Evolutionary conservation across 1,140 invertebrate species (phyloP), one percentile per base, ranked within the genome.

Genomic region (Pseudomyrmex sp.): DNA sequence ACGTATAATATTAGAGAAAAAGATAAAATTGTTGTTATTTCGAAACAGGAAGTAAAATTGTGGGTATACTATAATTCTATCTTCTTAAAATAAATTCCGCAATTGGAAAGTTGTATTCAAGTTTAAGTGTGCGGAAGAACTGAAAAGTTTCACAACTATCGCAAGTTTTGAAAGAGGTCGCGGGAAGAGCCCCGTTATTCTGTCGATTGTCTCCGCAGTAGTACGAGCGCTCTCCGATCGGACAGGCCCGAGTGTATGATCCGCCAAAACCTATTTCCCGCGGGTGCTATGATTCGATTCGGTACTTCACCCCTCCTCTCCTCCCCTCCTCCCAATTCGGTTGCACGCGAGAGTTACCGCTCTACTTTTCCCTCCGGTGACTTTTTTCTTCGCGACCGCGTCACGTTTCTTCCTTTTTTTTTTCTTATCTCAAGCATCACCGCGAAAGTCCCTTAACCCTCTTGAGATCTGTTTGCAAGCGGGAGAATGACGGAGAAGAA

Each of bases 241-340:
- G 85, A 87, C 86, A 83, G 82, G 68, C 56, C 62, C 23, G 63
- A 66, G 82, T 83, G 82, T 92, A 92, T 92, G 92, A 92, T 91
- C 88, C 86, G 83, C 89, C 91, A 91, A 92, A 93, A 93, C 88
- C 92, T 93, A 93, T 94, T 94, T 94, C 93, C 93, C 93, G 75
- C 62, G 90, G 90, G 93, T 88, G 68, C 83, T 82, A 92, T 94
- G 90, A 93, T 93, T 93, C 92, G 93, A 94, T 94, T 92, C 88
- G 88, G 84, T 80, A 84, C 46, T 59, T 61, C 72, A 35, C 7
- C 35, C 5, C 5, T 35, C 0, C 0, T 35, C 35, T 7, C 0
- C 5, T 35, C 35, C 5, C 35, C 5, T 35, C 5, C 35, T 35
- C 35, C 26, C 35, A 35, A 35, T 35, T 35, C 35, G 35, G 35